Conservation (phyloP, 2,888 invertebrate genomes). For the Morpho deidamia region DNA sequence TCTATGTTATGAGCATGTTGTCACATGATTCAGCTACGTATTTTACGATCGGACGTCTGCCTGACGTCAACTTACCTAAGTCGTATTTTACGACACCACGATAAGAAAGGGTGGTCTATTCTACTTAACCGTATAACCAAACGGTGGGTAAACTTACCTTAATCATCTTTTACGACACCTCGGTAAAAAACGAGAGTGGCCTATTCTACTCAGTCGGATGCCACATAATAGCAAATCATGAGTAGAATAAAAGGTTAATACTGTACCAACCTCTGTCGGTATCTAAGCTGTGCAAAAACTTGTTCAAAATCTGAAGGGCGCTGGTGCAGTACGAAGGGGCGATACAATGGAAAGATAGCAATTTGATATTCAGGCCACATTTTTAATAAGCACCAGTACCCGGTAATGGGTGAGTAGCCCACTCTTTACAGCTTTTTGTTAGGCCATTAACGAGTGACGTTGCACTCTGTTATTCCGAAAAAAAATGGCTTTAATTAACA, state of each 20-base stretch:
- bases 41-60: no score
- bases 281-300: conserved; percentile 15
- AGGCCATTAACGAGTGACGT: conserved; percentile 42
- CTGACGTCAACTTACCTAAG: no score
- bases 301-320: conserved; percentile 46
- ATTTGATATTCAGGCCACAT: conserved; percentile 80
- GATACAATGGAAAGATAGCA: conserved; percentile 71
- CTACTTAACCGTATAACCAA: no score
- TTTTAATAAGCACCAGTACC: conserved; percentile 71
- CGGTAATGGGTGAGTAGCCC: conserved; percentile 58
- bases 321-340: conserved; percentile 47
- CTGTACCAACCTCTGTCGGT: conserved; percentile 34
- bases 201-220: no score
- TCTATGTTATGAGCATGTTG: no score
- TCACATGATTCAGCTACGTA: no score
- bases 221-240: no score
- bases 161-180: no score
- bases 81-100: no score
- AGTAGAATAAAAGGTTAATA: background rate
- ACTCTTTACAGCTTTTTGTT: conserved; percentile 66
- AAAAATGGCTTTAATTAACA: conserved; percentile 1
- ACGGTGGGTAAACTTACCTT: no score
- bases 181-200: no score
- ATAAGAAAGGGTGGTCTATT: no score
- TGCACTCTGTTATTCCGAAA: conserved; percentile 32